Base-by-base conservation (phyloP, 2,113 vertebrate genomes). In the Thryonomys swinderianus region DNA sequence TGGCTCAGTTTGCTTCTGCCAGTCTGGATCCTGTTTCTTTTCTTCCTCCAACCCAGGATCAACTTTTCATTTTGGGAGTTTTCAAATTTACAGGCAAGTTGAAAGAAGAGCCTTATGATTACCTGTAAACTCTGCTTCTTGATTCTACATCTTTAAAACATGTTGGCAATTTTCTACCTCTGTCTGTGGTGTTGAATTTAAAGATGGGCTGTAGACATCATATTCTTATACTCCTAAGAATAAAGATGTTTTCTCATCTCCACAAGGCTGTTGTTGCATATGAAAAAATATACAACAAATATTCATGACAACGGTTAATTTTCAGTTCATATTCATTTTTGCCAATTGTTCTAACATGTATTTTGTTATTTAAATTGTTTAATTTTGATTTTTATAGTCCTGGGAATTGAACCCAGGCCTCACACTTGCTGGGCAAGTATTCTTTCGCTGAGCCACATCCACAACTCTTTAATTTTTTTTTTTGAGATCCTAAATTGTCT, bases 41-140 rank as follows among this genome's bases (percentile, higher is more conserved):
- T 79, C 27, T 92, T 10, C 23, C 20, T 48, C 25, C 32, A 11
- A 48, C 11, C 21, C 25, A 76, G 27, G 45, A 48, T 40, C 42
- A 64, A 55, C 45, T 69, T 94, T 95, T 96, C 80, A 86, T 93
- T 93, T 89, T 84, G 59, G 59, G 91, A 76, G 21, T 87, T 91
- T 95, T 93, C 66, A 94, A 93, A 86, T 76, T 92, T 95, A 61
- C 7, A 93, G 93, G 59, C n/a, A 87, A 88, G 37, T 62, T 88
- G 84, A 85, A 89, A 93, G 74, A 81, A 64, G 13, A 71, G 67
- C 48, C 40, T 21, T 76, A 21, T 79, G 81, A 78, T 73, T 45
- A 51, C 16, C 51, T 73, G 25, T 42, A 74, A 48, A 37, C 34
- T 17, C 32, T 51, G 48, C n/a, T 57, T 74, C 48, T 79, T 34